phyloP scores from a whole-genome alignment of 2,113 vertebrate species.

The Ameiurus melas region DNA sequence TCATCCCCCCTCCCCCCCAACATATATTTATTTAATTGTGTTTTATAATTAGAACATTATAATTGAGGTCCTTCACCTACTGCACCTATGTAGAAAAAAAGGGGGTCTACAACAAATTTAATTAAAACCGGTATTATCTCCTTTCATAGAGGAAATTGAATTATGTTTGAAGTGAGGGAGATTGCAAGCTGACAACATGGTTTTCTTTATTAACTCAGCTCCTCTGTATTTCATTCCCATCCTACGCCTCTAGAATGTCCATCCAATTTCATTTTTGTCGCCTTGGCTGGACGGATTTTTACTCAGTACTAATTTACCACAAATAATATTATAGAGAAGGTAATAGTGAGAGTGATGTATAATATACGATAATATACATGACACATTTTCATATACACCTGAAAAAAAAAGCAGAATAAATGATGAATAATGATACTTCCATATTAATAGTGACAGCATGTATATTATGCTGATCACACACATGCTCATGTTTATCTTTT shows the following conservation, averaged over 20 bases:
- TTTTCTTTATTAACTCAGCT: constrained; percentile 69
- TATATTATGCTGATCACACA: neutral
- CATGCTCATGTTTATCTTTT: neutral
- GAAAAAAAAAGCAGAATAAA: constrained; percentile 5
- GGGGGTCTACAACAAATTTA: constrained; percentile 69
- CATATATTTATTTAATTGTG: constrained; percentile 67
- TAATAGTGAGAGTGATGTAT: constrained; percentile 19
- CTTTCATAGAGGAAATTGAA: constrained; percentile 71
- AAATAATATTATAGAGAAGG: constrained; percentile 51
- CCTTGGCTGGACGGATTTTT: neutral
- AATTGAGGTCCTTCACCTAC: constrained; percentile 78
- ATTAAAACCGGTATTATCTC: constrained; percentile 77
- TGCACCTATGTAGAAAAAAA: constrained; percentile 68
- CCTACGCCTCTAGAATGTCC: constrained; percentile 60
- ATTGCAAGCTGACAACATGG: constrained; percentile 70
- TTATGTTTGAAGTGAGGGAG: constrained; percentile 74
- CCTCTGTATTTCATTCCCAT: constrained; percentile 55
- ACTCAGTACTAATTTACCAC: constrained; percentile 51
- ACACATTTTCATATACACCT: neutral
- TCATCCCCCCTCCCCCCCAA: constrained; percentile 5
- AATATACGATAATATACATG: neutral
- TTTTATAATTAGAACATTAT: constrained; percentile 74
- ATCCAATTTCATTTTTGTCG: constrained; percentile 52
- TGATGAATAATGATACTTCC: neutral
- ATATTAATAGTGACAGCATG: neutral